A percentile compares a stretch with the other conserved stretches of the same genome.
Evolutionary conservation across 2,113 vertebrate species (phyloP).

Genomic region (Corythornis madagascariensis): DNA sequence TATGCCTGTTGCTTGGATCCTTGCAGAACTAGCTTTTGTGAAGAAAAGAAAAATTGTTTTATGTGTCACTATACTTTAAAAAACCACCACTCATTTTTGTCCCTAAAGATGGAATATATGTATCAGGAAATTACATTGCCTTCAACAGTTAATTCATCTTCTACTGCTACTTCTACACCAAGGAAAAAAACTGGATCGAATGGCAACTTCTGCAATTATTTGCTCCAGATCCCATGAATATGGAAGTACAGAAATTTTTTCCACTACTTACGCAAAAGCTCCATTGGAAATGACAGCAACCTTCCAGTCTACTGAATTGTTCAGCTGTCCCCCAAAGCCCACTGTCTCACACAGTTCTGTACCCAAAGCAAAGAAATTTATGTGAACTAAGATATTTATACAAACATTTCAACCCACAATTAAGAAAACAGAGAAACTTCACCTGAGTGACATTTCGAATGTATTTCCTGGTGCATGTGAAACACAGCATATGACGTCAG

Average conservation of each 20-base stretch:
- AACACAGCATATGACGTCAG: constrained; percentile 58
- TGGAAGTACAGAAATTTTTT: constrained; percentile 80
- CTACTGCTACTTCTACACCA: constrained; percentile 59
- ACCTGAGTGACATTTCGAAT: constrained; percentile 75
- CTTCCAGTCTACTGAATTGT: constrained; percentile 77
- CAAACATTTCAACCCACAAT: constrained; percentile 84
- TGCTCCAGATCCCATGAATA: constrained; percentile 39
- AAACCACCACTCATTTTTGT: constrained; percentile 36
- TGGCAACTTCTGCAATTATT: constrained; percentile 44
- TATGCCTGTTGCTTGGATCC: not conserved
- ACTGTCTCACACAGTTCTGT: constrained; percentile 74
- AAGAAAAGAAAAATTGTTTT: not conserved
- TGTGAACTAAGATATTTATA: constrained; percentile 85
- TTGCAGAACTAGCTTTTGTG: not conserved
- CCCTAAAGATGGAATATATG: constrained; percentile 82
- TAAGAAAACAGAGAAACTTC: constrained; percentile 81
- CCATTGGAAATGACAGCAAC: constrained; percentile 69
- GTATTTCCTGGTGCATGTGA: constrained; percentile 69
- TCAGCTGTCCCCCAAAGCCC: constrained; percentile 56
- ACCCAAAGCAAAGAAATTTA: constrained; percentile 81
- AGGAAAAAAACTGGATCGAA: constrained; percentile 25
- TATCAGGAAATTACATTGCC: constrained; percentile 80
- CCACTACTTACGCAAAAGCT: constrained; percentile 73
- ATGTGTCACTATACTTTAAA: not conserved
- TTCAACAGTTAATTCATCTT: constrained; percentile 67